Evolutionary conservation across 2,797 vertebrate species (phyloP), one percentile per base, ranked within the genome.

Genomic region (Periparus ater): DNA sequence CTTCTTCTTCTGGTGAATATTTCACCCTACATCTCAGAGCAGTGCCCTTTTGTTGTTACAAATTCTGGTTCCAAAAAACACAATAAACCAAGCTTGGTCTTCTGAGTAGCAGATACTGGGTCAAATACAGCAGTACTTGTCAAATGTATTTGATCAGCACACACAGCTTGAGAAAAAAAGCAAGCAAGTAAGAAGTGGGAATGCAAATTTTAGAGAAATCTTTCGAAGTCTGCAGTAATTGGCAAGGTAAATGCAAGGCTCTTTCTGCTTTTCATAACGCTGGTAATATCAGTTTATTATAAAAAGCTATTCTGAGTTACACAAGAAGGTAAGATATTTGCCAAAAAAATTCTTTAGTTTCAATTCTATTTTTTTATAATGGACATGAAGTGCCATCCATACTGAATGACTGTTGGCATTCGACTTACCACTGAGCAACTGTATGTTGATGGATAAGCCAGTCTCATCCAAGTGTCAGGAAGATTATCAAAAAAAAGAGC

Each of bases 401-500:
- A 65, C 95, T 97, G 97, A 97, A 86, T 95, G 97, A 97, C 97
- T 97, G 96, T 96, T 82, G 91, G 94, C 96, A 87, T 89, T 94
- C 25, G 91, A 97, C 98, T 98, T 97, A 98, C 98, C 98, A 97
- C 91, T 81, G 97, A 95, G 97, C 97, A 96, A 97, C 97, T 97
- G 97, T 95, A 97, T 97, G 97, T 98, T 98, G 99, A 99, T 98
- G 98, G 98, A 98, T 99, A 98, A 98, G 98, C 98, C 97, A 97
- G 98, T 98, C 98, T 98, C 98, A 98, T 98, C 98, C 98, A 98
- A 98, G 98, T 99, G 98, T 99, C 98, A 98, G 98, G 98, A 98
- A 98, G 98, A 98, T 99, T 99, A 98, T 99, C 92, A 98, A 98
- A 98, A 98, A 98, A 98, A 98, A 98, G 97, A 98, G 98, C 98